These are phyloP conservation scores for Hemibagrus guttatus DNA, from an alignment of 2,797 vertebrate species.

Conservation along the genomic window DNA sequence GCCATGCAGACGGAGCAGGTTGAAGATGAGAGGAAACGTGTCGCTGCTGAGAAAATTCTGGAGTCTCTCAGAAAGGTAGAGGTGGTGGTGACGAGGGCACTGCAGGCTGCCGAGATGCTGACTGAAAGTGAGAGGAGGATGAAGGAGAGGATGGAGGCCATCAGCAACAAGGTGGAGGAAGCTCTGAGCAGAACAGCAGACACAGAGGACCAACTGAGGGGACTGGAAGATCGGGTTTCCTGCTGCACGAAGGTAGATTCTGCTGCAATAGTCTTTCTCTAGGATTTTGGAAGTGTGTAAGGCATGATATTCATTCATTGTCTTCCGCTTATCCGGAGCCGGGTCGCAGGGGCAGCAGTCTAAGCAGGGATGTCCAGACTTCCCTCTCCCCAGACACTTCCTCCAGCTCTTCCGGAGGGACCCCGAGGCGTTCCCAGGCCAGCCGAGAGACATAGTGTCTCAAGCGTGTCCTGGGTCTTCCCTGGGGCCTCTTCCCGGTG, in stretches of 20 bases:
- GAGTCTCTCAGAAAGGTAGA: constrained; percentile 65
- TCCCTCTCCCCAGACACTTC: too few species aligned
- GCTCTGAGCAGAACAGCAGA: constrained; percentile 59
- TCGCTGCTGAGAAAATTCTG: constrained; percentile 61
- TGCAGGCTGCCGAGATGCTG: constrained; percentile 62
- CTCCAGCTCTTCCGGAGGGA: too few species aligned
- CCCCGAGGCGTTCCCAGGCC: too few species aligned
- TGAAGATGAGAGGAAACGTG: constrained; percentile 43
- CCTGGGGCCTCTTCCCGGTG: too few species aligned
- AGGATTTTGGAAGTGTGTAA: background rate
- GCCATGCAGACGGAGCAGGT: constrained; percentile 59
- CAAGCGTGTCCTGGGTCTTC: too few species aligned
- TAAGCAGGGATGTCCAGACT: too few species aligned
- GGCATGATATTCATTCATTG: too few species aligned
- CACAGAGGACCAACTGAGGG: constrained; percentile 59
- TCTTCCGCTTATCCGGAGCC: too few species aligned
- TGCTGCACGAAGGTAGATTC: constrained; percentile 41
- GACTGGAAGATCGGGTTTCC: constrained; percentile 55
- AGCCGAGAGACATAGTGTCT: too few species aligned
- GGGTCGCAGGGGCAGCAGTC: too few species aligned
- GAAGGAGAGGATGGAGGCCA: constrained; percentile 63
- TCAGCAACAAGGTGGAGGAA: constrained; percentile 66
- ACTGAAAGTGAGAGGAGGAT: constrained; percentile 63
- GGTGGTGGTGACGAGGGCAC: constrained; percentile 61
- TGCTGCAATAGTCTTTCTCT: background rate